phyloP scores from a whole-genome alignment of 2,888 invertebrate species.

The Mactromeris polynyma region DNA sequence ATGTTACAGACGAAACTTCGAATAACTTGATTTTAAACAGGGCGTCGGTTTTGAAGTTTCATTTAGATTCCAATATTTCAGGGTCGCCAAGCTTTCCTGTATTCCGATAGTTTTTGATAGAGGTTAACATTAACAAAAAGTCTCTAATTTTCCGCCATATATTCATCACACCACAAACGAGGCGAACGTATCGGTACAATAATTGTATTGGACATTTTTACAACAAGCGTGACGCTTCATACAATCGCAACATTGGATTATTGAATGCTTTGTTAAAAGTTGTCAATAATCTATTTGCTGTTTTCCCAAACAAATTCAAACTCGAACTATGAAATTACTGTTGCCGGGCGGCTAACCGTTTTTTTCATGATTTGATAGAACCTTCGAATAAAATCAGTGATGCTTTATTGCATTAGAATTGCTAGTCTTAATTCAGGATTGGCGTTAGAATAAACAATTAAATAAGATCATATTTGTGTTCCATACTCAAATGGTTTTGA shows the following conservation, averaged over 20 bases:
- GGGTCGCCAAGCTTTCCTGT: not conserved
- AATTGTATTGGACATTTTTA: not conserved
- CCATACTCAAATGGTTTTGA: not conserved
- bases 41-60: not conserved
- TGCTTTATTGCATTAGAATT: not conserved
- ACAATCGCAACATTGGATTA: not conserved
- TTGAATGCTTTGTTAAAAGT: not conserved
- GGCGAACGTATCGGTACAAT: not conserved
- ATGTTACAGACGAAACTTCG: too few species aligned
- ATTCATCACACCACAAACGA: not conserved
- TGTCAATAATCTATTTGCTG: not conserved
- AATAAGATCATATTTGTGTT: not conserved
- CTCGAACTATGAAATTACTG: not conserved
- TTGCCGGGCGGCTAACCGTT: not conserved
- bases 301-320: constrained; percentile 1
- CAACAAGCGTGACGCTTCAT: not conserved
- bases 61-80: not conserved
- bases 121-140: not conserved
- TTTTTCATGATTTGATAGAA: not conserved
- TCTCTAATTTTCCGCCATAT: constrained; percentile 1
- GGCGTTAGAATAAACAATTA: not conserved
- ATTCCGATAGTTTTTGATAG: not conserved
- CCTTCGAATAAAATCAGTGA: not conserved
- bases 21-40: too few species aligned
- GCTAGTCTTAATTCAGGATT: not conserved